These are phyloP conservation scores for Sarcophaga peregrina DNA, from an alignment of 1,140 invertebrate species.

Conservation along the genomic window DNA sequence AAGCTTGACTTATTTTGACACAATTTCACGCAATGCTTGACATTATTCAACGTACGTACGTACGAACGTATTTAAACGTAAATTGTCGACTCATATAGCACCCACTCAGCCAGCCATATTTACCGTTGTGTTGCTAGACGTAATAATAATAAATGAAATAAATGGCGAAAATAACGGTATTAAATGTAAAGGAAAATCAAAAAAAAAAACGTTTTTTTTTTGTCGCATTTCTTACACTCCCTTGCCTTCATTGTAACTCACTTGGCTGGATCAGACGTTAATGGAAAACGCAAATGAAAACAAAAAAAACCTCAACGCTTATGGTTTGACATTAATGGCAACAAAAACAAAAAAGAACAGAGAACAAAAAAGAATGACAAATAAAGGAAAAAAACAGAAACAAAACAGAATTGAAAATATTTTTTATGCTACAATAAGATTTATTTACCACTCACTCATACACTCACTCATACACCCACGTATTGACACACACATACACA, in stretches of 20 bases:
- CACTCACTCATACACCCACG: too few relatives aligned
- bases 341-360: not conserved
- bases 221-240: too few relatives aligned
- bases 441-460: slow-evolving; percentile 16
- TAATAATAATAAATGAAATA: not conserved
- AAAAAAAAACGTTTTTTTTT: not conserved
- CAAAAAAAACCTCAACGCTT: not conserved
- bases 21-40: slow-evolving; percentile 41
- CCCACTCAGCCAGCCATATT: not conserved
- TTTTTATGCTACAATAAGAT: slow-evolving; percentile 35
- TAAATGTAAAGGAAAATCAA: not conserved
- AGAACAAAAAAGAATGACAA: not conserved
- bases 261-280: too few relatives aligned
- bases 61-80: not conserved
- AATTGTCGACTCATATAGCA: not conserved
- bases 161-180: not conserved
- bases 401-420: slow-evolving; percentile 12
- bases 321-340: not conserved
- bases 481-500: too few relatives aligned
- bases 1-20: slow-evolving; percentile 41
- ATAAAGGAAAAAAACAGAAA: slow-evolving; percentile 4
- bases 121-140: not conserved
- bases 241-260: too few relatives aligned
- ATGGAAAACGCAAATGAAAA: not conserved
- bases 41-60: slow-evolving; percentile 6